phyloP scores from a whole-genome alignment of 2,888 invertebrate genomes.

The Drosophila emarginata region DNA sequence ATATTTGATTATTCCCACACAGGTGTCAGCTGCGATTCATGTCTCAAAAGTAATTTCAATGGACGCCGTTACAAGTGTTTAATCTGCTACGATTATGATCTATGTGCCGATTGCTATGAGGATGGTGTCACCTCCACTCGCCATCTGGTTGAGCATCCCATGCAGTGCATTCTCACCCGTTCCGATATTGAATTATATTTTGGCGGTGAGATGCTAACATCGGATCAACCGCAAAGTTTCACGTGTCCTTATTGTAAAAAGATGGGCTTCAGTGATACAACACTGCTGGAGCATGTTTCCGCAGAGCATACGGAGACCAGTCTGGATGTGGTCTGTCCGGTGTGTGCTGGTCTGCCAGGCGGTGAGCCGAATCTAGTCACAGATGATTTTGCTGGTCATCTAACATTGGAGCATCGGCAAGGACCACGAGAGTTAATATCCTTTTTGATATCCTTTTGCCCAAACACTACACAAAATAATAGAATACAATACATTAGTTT shows the following conservation, averaged over 20 bases:
- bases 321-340: constrained; percentile 98
- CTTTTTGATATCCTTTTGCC: constrained; percentile 90
- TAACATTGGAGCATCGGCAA: constrained; percentile 95
- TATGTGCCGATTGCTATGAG: constrained; percentile 98
- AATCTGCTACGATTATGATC: constrained; percentile 99
- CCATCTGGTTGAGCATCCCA: constrained; percentile 98
- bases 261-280: constrained; percentile 97
- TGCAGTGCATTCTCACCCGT: constrained; percentile 99
- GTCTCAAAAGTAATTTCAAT: constrained; percentile 98
- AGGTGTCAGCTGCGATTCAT: constrained; percentile 99
- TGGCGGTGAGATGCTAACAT: constrained; percentile 95
- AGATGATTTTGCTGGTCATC: constrained; percentile 98
- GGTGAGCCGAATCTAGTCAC: constrained; percentile 99
- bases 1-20: constrained; percentile 32
- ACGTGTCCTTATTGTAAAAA: constrained; percentile 99
- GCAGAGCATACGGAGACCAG: constrained; percentile 95
- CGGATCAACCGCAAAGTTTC: constrained; percentile 97
- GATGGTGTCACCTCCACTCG: constrained; percentile 94
- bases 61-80: constrained; percentile 99
- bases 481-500: neutral
- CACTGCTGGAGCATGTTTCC: constrained; percentile 95
- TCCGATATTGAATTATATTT: constrained; percentile 98
- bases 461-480: constrained; percentile 10
- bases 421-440: constrained; percentile 95
- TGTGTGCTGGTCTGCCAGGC: constrained; percentile 97